phyloP scores from a whole-genome alignment of 1,140 invertebrate species.

The Copidosoma floridanum region DNA sequence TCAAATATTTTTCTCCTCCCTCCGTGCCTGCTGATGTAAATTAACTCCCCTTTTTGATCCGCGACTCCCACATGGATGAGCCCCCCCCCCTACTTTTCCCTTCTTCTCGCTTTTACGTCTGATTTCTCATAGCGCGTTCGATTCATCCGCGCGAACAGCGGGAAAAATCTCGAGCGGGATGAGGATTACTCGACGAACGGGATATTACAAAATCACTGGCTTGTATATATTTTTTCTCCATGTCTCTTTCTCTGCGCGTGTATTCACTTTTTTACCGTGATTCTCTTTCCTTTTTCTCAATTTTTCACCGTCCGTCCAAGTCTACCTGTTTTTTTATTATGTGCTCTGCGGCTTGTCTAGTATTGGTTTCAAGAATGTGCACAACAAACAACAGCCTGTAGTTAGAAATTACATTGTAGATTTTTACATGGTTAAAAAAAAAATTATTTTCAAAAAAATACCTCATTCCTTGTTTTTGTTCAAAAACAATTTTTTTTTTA shows the following conservation, averaged over 20 bases:
- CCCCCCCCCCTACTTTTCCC: neutral
- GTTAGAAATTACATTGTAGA: no score
- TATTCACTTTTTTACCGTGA: neutral
- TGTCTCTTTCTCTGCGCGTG: neutral
- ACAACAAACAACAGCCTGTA: no score
- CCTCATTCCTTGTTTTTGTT: no score
- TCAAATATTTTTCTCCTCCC: conserved; percentile 15
- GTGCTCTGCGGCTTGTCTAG: no score
- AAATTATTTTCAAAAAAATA: no score
- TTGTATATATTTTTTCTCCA: no score
- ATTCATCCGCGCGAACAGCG: neutral
- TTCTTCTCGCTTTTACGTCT: neutral
- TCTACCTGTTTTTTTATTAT: neutral
- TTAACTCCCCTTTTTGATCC: conserved; percentile 18
- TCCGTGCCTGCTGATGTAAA: conserved; percentile 13
- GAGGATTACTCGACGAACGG: conserved; percentile 3
- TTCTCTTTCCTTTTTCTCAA: no score
- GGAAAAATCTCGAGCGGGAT: conserved; percentile 3
- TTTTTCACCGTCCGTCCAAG: neutral
- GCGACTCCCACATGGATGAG: no score
- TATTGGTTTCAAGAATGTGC: no score
- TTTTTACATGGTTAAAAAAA: no score
- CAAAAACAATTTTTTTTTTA: no score
- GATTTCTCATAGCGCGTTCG: neutral
- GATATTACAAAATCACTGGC: conserved; percentile 6